Conservation (phyloP, 1,140 invertebrate genomes). For the Ceratitis capitata region DNA sequence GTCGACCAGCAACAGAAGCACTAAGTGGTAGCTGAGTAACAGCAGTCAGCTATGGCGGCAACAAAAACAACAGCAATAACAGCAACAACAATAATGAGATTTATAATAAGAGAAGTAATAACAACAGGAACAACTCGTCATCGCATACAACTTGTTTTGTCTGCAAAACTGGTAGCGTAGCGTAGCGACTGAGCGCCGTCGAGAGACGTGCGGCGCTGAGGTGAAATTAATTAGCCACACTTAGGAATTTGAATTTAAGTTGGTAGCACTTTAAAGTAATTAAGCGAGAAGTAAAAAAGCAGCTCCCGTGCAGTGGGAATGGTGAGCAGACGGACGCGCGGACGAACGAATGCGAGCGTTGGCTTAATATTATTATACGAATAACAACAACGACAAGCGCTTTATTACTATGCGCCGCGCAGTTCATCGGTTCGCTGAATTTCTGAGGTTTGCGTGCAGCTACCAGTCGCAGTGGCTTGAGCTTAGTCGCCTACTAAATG, state of each 20-base stretch:
- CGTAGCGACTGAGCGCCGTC: too few relatives aligned
- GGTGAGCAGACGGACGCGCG: too few relatives aligned
- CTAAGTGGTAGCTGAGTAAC: slow-evolving; percentile 18
- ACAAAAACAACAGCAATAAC: not conserved
- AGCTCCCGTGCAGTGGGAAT: slow-evolving; percentile 13
- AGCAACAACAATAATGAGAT: not conserved
- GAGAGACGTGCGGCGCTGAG: slow-evolving; percentile 23
- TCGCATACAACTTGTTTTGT: slow-evolving; percentile 2
- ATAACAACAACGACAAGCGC: not conserved
- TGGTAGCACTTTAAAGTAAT: slow-evolving; percentile 37
- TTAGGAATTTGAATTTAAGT: slow-evolving; percentile 38
- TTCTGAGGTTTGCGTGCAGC: not conserved
- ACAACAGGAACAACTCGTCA: not conserved
- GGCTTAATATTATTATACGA: not conserved
- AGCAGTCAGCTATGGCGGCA: slow-evolving; percentile 5
- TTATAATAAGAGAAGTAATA: not conserved
- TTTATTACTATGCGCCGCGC: not conserved
- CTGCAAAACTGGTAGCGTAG: slow-evolving; percentile 18
- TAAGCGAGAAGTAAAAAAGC: slow-evolving; percentile 34
- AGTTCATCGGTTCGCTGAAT: not conserved
- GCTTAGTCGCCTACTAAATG: slow-evolving; percentile 26
- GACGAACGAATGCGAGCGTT: too few relatives aligned
- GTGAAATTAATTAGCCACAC: slow-evolving; percentile 35
- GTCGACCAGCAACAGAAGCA: slow-evolving; percentile 20
- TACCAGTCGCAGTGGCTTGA: not conserved